Evolutionary conservation across 2,888 invertebrate species (phyloP).

Genomic region (Metallyticus violacea): DNA sequence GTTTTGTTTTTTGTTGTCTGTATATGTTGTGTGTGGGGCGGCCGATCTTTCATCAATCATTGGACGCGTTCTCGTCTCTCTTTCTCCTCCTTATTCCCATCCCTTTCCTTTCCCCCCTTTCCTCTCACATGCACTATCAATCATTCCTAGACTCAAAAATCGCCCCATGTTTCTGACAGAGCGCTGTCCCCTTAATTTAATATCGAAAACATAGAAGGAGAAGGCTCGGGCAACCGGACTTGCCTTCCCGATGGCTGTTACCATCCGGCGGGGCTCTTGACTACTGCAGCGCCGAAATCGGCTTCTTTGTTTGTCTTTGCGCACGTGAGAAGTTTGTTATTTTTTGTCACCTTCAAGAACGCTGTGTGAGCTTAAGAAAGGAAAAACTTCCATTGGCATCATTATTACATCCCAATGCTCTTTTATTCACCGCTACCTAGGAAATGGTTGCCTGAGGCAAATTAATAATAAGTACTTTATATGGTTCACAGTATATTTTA

Average conservation of each 20-base stretch:
- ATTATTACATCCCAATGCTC: no score
- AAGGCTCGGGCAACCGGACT: background rate
- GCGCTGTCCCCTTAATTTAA: constrained; percentile 35
- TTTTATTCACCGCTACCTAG: no score
- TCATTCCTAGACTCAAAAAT: constrained; percentile 31
- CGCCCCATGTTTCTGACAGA: constrained; percentile 32
- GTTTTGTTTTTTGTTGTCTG: constrained; percentile 4
- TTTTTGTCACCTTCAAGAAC: no score
- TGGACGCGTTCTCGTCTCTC: background rate
- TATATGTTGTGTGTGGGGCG: constrained; percentile 6
- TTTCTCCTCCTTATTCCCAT: background rate
- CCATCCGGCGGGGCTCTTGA: background rate
- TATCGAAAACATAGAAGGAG: constrained; percentile 27
- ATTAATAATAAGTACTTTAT: no score
- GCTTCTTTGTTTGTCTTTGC: background rate
- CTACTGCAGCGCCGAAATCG: background rate
- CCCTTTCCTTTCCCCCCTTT: constrained; percentile 2
- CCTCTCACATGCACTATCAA: constrained; percentile 29
- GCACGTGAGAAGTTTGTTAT: no score
- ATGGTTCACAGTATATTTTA: no score
- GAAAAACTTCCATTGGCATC: no score
- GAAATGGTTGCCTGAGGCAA: no score
- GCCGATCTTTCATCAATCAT: constrained; percentile 19
- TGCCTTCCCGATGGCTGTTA: background rate
- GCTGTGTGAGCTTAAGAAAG: no score